Evolutionary conservation across 2,888 invertebrate species (phyloP).

Genomic region (Harpalus rufipes): DNA sequence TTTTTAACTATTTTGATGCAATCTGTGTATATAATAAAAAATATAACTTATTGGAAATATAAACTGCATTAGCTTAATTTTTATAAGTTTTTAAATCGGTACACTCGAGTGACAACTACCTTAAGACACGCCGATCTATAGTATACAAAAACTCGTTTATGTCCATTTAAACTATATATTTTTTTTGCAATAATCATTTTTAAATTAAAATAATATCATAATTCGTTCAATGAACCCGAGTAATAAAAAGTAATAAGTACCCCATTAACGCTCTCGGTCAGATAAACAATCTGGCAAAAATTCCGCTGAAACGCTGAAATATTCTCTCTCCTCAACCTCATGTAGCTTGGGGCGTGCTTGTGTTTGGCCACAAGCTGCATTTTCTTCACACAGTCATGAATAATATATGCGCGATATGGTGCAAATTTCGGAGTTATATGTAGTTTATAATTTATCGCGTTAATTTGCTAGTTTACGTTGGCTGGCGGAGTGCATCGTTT

Average conservation of each 20-base stretch:
- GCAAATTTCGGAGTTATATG: slow-evolving; percentile 42
- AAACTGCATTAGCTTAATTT: no score
- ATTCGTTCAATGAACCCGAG: no score
- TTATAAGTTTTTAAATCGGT: no score
- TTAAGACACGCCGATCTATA: no score
- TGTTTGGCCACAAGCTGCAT: neutral
- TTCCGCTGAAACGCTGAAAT: neutral
- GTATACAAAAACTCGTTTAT: no score
- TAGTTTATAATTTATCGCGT: slow-evolving; percentile 33
- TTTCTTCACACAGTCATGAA: slow-evolving; percentile 32
- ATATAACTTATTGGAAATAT: no score
- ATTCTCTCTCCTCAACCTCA: neutral
- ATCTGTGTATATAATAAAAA: no score
- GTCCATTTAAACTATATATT: no score
- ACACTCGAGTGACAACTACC: no score
- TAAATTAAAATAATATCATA: no score
- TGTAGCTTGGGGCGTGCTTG: neutral
- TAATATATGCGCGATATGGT: slow-evolving; percentile 40
- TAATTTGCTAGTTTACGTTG: slow-evolving; percentile 33
- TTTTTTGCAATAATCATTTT: no score
- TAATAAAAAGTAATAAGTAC: neutral
- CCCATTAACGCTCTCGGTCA: neutral
- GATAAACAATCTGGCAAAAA: slow-evolving; percentile 2
- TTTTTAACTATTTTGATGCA: no score
- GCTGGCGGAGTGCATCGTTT: slow-evolving; percentile 29